phyloP scores from a whole-genome alignment of 2,888 invertebrate genomes.

The Psylliodes chrysocephalus region DNA sequence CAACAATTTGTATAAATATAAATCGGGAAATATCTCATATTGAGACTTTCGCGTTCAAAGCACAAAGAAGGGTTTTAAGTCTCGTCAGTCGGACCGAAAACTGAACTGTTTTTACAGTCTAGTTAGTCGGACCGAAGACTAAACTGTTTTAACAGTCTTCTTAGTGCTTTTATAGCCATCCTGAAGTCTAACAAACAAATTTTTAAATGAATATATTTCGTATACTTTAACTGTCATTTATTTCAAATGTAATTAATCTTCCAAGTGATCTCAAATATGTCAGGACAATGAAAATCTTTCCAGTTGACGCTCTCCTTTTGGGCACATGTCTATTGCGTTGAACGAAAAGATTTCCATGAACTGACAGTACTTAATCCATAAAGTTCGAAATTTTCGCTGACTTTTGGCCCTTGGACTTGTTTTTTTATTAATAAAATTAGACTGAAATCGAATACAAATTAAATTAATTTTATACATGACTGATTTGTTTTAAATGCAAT shows the following conservation, averaged over 20 bases:
- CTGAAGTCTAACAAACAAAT: no score
- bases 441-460: constrained; percentile 59
- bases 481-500: constrained; percentile 54
- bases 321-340: no score
- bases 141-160: no score
- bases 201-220: not conserved
- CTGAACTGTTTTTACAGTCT: no score
- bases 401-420: constrained; percentile 21
- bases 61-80: no score
- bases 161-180: no score
- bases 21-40: no score
- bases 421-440: constrained; percentile 53
- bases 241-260: not conserved
- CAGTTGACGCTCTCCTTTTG: no score
- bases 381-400: constrained; percentile 13
- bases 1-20: no score
- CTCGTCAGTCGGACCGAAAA: no score
- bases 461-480: constrained; percentile 55
- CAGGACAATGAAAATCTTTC: constrained; percentile 9
- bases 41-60: no score
- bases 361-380: constrained; percentile 18
- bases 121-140: no score
- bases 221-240: not conserved
- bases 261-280: constrained; percentile 12
- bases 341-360: constrained; percentile 12